Percentiles rank a stretch among this genome's conserved stretches.
These are phyloP conservation scores for Heteromormyrus szaboi DNA, from an alignment of 2,797 vertebrate genomes.

Conservation along the genomic window DNA sequence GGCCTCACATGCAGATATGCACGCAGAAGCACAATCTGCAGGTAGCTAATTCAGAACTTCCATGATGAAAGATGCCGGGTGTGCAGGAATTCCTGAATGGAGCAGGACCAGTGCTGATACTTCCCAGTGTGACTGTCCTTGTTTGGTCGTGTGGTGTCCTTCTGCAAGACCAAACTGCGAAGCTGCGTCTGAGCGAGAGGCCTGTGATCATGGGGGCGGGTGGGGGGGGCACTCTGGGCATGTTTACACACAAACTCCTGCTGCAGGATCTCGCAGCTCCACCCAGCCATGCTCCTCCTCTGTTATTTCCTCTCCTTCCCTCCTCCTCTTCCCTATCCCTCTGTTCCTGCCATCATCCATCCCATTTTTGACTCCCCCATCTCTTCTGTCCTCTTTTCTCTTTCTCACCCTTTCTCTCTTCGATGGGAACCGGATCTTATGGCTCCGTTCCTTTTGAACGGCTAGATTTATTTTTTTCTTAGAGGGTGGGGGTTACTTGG, in stretches of 20 bases:
- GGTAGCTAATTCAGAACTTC: neutral
- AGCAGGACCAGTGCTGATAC: neutral
- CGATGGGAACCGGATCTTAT: neutral
- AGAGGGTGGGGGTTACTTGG: neutral
- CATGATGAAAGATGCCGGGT: neutral
- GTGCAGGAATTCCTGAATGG: neutral
- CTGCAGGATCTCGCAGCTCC: neutral
- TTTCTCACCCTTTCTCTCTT: neutral
- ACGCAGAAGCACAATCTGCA: neutral
- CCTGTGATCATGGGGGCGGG: neutral
- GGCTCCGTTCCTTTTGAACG: neutral
- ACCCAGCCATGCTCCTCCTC: neutral
- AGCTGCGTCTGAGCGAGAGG: neutral
- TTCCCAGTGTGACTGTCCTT: neutral
- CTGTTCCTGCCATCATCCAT: neutral
- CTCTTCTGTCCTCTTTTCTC: neutral
- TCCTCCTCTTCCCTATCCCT: neutral
- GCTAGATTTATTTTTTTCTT: neutral
- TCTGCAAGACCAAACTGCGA: neutral
- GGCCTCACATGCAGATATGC: neutral
- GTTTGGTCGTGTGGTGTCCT: neutral
- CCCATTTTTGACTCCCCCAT: neutral
- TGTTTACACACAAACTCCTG: neutral
- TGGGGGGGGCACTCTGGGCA: neutral
- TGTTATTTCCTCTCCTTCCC: neutral